A percentile compares a stretch with the other conserved stretches of the same genome.
Conservation (phyloP, 2,113 vertebrate species). For the Pao palembangensis region DNA sequence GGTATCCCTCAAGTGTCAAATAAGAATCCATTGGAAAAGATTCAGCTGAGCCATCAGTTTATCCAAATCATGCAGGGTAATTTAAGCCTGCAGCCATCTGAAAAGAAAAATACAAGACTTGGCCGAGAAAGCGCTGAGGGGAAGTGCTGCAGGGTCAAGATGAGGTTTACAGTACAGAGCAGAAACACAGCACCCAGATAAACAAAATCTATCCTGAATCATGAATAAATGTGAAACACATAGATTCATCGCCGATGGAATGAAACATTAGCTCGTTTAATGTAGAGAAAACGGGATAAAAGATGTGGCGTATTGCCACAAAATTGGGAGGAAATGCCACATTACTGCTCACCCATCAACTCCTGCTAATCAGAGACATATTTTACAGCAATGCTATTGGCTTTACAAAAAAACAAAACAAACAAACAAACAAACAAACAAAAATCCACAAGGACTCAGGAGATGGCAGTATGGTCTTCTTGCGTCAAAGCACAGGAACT, state of each 20-base stretch:
- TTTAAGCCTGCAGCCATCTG: slow-evolving; percentile 48
- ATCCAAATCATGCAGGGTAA: slow-evolving; percentile 53
- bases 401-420: neutral
- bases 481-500: slow-evolving; percentile 39
- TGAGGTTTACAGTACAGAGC: slow-evolving; percentile 24
- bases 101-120: slow-evolving; percentile 46
- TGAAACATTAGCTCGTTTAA: neutral
- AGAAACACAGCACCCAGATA: neutral
- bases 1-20: slow-evolving; percentile 60
- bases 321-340: too few relatives aligned
- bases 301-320: too few relatives aligned
- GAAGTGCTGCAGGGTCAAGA: slow-evolving; percentile 1
- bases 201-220: neutral
- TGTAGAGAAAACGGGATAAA: neutral
- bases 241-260: neutral
- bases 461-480: slow-evolving; percentile 8
- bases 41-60: slow-evolving; percentile 45
- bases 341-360: too few relatives aligned
- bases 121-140: slow-evolving; percentile 22
- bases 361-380: too few relatives aligned
- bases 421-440: slow-evolving; percentile 2
- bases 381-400: too few relatives aligned
- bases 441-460: slow-evolving; percentile 13
- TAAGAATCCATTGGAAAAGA: slow-evolving; percentile 58
- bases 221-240: neutral